Percentiles rank a stretch among this genome's conserved stretches.
Conservation (phyloP, 2,888 invertebrate genomes). For the Chrysodeixis includens region DNA sequence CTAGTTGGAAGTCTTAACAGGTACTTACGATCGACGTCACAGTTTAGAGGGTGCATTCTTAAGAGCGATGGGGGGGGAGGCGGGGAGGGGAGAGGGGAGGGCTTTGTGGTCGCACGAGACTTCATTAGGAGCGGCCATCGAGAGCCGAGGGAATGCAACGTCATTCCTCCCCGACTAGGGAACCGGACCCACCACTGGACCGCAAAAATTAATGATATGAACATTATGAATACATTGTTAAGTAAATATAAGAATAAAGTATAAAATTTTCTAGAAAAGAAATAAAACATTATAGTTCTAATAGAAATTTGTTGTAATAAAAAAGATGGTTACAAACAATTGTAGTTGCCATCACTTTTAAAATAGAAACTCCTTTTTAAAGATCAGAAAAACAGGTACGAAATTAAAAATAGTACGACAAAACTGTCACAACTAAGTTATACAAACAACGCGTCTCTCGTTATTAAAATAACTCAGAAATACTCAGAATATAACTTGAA, state of each 20-base stretch:
- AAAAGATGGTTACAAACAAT: no score
- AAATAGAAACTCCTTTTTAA: background rate
- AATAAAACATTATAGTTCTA: no score
- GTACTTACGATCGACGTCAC: conserved; percentile 38
- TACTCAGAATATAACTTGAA: no score
- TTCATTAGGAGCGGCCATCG: conserved; percentile 76
- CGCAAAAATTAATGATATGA: conserved; percentile 53
- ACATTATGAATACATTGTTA: conserved; percentile 36
- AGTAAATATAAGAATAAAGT: background rate
- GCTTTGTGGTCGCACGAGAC: conserved; percentile 77
- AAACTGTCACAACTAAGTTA: conserved; percentile 13
- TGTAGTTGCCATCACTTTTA: no score
- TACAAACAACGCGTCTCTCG: conserved; percentile 7
- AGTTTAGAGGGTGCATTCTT: conserved; percentile 60
- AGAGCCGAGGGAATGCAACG: conserved; percentile 71
- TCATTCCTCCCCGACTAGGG: conserved; percentile 63
- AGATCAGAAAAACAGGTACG: no score
- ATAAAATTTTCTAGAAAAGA: background rate
- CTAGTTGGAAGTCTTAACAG: conserved; percentile 24
- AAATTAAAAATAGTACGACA: no score
- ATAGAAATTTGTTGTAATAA: no score
- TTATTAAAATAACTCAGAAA: conserved; percentile 23
- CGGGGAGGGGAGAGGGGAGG: conserved; percentile 51
- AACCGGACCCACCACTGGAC: conserved; percentile 39
- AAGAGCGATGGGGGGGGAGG: conserved; percentile 63